Conservation (phyloP, 2,113 vertebrate genomes). For the Xenotilapia longispinis region DNA sequence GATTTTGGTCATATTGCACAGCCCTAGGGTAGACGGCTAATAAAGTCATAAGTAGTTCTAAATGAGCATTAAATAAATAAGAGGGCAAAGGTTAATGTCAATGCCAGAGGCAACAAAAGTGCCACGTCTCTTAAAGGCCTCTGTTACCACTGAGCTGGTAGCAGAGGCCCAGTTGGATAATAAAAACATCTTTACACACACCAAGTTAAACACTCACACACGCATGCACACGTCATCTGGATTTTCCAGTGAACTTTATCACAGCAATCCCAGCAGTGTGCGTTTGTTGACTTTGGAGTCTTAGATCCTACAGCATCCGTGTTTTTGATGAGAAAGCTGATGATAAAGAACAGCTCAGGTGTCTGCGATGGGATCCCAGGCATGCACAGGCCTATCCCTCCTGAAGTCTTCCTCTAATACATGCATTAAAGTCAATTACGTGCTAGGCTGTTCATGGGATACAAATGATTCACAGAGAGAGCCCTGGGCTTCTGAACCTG, state of each 20-base stretch:
- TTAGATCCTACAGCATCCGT: background rate
- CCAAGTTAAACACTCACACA: background rate
- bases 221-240: background rate
- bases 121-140: background rate
- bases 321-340: constrained; percentile 22
- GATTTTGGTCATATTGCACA: background rate
- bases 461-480: constrained; percentile 6
- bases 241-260: constrained; percentile 21
- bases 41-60: background rate
- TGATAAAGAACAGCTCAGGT: constrained; percentile 26
- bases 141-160: background rate
- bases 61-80: background rate
- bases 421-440: constrained; percentile 11
- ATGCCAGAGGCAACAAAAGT: background rate
- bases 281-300: constrained; percentile 4
- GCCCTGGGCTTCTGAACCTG: background rate
- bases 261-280: constrained; percentile 6
- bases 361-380: constrained; percentile 5
- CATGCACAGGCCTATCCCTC: background rate
- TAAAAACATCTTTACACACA: background rate
- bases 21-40: background rate
- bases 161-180: background rate
- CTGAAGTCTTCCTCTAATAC: background rate
- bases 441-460: background rate
- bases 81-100: constrained; percentile 21